Evolutionary conservation across 2,797 vertebrate genomes (phyloP).

Genomic region (Harpagifer antarcticus): DNA sequence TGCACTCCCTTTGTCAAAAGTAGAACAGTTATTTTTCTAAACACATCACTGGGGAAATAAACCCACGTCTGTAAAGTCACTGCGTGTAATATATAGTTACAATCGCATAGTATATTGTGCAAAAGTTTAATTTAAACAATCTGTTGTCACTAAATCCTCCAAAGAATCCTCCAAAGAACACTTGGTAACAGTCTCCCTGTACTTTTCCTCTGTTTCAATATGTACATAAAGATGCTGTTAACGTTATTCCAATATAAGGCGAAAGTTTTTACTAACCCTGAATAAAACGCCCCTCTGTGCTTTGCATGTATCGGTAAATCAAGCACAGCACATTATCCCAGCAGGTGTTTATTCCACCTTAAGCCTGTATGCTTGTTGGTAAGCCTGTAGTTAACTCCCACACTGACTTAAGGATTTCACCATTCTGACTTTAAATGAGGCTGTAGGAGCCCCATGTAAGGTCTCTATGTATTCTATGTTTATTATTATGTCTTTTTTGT

Average conservation of each 20-base stretch:
- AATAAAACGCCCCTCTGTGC: constrained; percentile 13
- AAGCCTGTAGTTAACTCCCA: constrained; percentile 7
- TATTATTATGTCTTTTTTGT: no score
- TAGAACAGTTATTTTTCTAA: not conserved
- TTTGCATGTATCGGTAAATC: constrained; percentile 39
- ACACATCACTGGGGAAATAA: not conserved
- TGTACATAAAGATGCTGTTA: not conserved
- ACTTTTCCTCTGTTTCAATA: not conserved
- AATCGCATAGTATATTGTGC: not conserved
- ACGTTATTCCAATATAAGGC: constrained; percentile 17
- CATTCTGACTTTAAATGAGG: constrained; percentile 8
- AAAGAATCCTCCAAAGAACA: not conserved
- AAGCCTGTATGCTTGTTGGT: constrained; percentile 11
- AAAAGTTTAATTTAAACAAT: not conserved
- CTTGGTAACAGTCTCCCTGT: not conserved
- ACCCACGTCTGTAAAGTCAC: not conserved
- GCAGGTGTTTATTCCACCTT: constrained; percentile 37
- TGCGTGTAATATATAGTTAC: not conserved
- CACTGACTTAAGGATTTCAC: constrained; percentile 6
- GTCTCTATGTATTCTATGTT: no score
- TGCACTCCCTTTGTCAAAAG: not conserved
- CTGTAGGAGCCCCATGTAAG: not conserved
- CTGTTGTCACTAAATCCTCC: not conserved
- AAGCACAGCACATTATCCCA: constrained; percentile 29
- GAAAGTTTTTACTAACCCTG: constrained; percentile 18